Evolutionary conservation across 2,113 vertebrate genomes (phyloP).

Genomic region (Maccullochella peelii): DNA sequence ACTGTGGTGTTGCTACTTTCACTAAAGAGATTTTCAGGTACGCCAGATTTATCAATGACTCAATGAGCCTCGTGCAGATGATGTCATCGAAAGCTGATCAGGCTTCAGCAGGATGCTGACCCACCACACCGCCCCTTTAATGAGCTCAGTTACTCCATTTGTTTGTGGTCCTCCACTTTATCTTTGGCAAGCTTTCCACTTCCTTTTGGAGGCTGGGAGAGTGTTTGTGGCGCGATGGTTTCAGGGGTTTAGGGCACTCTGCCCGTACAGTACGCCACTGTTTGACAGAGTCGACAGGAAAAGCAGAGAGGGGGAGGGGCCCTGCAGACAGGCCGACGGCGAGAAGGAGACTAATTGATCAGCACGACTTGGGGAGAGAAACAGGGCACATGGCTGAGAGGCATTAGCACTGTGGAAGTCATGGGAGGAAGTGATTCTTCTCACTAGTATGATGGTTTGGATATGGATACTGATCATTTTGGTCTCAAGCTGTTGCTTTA

Average conservation of each 20-base stretch:
- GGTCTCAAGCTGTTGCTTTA: background rate
- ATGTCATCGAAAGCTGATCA: constrained; percentile 63
- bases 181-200: constrained; percentile 66
- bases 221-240: constrained; percentile 80
- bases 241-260: constrained; percentile 68
- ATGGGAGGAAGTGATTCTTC: constrained; percentile 27
- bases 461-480: background rate
- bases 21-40: background rate
- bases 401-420: constrained; percentile 41
- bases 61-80: constrained; percentile 17
- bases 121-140: constrained; percentile 52
- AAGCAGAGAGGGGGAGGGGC: constrained; percentile 60
- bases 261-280: constrained; percentile 49
- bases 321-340: constrained; percentile 77
- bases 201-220: constrained; percentile 65
- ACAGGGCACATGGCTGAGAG: constrained; percentile 31
- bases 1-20: accelerated
- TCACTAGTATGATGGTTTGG: background rate
- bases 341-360: constrained; percentile 66
- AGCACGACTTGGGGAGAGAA: constrained; percentile 34
- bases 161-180: constrained; percentile 64
- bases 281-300: constrained; percentile 77
- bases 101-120: constrained; percentile 53
- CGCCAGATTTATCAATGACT: constrained; percentile 47
- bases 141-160: constrained; percentile 72